Conservation (phyloP, 2,888 invertebrate species). For the Anarsia innoxiella region DNA sequence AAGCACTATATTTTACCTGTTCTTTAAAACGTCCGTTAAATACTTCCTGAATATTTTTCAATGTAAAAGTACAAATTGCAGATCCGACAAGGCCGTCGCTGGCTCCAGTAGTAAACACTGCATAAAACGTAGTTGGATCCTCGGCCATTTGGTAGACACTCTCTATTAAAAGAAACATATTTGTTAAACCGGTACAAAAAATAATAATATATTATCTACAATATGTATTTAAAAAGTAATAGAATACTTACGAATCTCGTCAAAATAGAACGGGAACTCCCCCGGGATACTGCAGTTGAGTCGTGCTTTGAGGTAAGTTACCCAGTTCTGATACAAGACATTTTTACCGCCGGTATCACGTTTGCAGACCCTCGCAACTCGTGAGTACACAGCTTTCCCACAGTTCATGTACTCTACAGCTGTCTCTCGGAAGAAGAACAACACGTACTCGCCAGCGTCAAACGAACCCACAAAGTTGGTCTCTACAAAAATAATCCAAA, state of each 20-base stretch:
- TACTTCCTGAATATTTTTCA: constrained; percentile 78
- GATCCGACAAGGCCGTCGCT: constrained; percentile 81
- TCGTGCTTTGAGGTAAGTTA: constrained; percentile 79
- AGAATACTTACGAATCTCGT: constrained; percentile 79
- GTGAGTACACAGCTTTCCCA: constrained; percentile 81
- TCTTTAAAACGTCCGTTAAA: constrained; percentile 83
- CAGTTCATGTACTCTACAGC: constrained; percentile 82
- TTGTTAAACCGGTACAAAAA: neutral
- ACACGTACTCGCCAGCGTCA: constrained; percentile 80
- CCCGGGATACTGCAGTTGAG: constrained; percentile 83
- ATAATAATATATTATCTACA: neutral
- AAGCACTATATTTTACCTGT: too few species aligned
- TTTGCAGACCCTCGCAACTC: constrained; percentile 85
- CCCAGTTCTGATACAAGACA: constrained; percentile 80
- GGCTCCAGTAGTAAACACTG: constrained; percentile 79
- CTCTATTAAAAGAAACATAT: constrained; percentile 54
- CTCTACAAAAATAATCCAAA: constrained; percentile 61
- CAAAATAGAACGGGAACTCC: constrained; percentile 84
- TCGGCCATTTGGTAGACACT: constrained; percentile 80
- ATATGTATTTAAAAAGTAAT: neutral
- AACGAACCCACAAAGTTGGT: constrained; percentile 83
- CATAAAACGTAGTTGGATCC: constrained; percentile 78
- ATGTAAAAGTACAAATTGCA: constrained; percentile 81
- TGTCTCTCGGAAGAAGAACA: constrained; percentile 83
- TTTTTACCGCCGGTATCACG: constrained; percentile 79